A percentile compares a stretch with the other conserved stretches of the same genome.
These are phyloP conservation scores for Calcarius ornatus DNA, from an alignment of 2,113 vertebrate species.

Conservation along the genomic window DNA sequence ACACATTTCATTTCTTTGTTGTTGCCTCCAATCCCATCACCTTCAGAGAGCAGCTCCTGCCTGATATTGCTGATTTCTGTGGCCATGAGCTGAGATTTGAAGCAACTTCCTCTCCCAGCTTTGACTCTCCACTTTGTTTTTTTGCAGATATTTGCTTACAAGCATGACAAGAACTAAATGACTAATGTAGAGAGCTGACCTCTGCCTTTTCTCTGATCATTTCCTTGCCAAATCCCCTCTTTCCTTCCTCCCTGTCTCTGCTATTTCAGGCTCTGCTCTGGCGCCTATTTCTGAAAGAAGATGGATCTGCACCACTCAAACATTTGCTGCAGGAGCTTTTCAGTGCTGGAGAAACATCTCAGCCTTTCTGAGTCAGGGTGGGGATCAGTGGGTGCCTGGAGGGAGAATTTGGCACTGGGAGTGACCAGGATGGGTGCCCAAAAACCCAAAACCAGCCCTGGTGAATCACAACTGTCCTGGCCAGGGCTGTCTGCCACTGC, in stretches of 20 bases:
- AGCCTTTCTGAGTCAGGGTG: not conserved
- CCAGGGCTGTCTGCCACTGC: not conserved
- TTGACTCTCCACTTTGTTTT: not conserved
- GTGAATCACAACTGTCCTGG: fast-evolving
- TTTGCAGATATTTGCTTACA: not conserved
- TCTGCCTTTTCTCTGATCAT: not conserved
- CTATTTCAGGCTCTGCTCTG: not conserved
- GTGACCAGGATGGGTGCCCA: not conserved
- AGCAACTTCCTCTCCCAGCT: not conserved
- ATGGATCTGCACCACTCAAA: not conserved
- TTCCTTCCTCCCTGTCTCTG: not conserved
- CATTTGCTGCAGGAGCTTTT: conserved; percentile 13
- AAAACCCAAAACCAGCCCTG: not conserved
- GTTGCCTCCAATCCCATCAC: not conserved
- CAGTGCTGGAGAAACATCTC: not conserved
- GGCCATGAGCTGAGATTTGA: not conserved
- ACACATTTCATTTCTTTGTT: not conserved
- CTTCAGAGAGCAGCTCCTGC: not conserved
- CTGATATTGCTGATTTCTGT: not conserved
- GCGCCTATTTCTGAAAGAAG: not conserved
- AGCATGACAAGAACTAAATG: not conserved
- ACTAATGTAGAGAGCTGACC: not conserved
- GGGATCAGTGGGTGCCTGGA: not conserved
- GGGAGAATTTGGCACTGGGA: not conserved
- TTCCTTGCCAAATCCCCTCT: not conserved